A percentile compares a stretch with the other conserved stretches of the same genome.
These are phyloP conservation scores for Tokudaia tokunoshimensis DNA, from an alignment of 2,797 vertebrate species.

Conservation along the genomic window DNA sequence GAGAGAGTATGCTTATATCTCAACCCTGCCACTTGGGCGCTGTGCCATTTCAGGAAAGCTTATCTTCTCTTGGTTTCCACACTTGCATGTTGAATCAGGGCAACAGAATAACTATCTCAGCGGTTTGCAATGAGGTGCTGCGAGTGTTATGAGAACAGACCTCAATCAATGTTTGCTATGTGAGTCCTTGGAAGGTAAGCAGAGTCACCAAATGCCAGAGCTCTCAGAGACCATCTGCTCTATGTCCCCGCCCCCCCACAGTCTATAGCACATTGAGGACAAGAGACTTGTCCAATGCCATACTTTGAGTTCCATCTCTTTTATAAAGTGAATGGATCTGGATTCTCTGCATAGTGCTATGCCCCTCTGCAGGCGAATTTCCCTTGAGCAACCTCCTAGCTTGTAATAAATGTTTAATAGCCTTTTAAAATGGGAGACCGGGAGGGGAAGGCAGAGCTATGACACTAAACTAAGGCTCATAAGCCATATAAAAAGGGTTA, in stretches of 20 bases:
- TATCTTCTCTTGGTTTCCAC: slow-evolving; percentile 27
- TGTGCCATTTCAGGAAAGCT: neutral
- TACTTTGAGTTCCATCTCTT: neutral
- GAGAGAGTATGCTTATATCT: slow-evolving; percentile 31
- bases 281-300: neutral
- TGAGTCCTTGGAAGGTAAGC: slow-evolving; percentile 37
- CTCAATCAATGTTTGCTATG: slow-evolving; percentile 23
- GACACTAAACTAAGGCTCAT: neutral
- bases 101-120: neutral
- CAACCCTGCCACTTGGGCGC: neutral
- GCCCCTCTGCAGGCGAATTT: neutral
- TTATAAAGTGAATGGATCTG: neutral
- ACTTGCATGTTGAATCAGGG: slow-evolving; percentile 21
- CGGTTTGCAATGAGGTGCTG: slow-evolving; percentile 22
- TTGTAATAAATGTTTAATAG: slow-evolving; percentile 43
- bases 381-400: neutral
- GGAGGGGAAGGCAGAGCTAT: neutral
- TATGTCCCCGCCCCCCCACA: neutral
- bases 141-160: neutral
- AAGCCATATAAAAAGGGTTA: slow-evolving; percentile 23
- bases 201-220: slow-evolving; percentile 7
- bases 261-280: neutral
- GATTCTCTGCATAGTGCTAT: neutral
- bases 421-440: neutral
- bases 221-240: slow-evolving; percentile 13